Conservation (phyloP, 2,888 invertebrate genomes). For the Creontiades dilutus region DNA sequence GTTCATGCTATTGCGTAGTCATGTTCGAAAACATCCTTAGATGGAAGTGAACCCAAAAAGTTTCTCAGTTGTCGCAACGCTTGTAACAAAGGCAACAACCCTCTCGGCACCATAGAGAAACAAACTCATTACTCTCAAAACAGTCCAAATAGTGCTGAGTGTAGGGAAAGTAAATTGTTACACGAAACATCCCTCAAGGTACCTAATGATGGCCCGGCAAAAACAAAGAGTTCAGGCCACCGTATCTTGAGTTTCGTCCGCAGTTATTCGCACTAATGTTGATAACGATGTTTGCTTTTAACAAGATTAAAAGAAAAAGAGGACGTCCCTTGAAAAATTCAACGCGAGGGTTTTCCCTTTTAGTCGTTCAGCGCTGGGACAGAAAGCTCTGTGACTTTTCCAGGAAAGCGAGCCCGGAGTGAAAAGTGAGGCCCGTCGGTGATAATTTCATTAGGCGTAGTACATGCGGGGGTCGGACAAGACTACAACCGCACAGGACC, state of each 20-base stretch:
- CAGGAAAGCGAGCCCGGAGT: slow-evolving; percentile 19
- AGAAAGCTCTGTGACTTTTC: slow-evolving; percentile 23
- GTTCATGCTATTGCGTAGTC: no score
- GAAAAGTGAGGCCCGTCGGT: slow-evolving; percentile 6
- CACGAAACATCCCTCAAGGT: no score
- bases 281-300: slow-evolving; percentile 39
- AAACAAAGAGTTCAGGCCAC: not conserved
- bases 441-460: slow-evolving; percentile 31
- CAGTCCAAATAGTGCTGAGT: no score
- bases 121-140: no score
- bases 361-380: slow-evolving; percentile 3
- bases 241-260: not conserved
- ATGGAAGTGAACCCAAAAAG: no score
- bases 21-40: no score
- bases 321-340: slow-evolving; percentile 19
- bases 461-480: not conserved
- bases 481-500: not conserved
- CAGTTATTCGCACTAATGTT: slow-evolving; percentile 4
- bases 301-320: slow-evolving; percentile 17
- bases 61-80: no score
- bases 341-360: slow-evolving; percentile 12
- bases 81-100: no score
- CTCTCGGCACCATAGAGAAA: no score
- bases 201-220: not conserved
- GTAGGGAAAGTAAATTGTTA: no score